phyloP scores from a whole-genome alignment of 2,888 invertebrate species.

The Ornithoptera priamus region DNA sequence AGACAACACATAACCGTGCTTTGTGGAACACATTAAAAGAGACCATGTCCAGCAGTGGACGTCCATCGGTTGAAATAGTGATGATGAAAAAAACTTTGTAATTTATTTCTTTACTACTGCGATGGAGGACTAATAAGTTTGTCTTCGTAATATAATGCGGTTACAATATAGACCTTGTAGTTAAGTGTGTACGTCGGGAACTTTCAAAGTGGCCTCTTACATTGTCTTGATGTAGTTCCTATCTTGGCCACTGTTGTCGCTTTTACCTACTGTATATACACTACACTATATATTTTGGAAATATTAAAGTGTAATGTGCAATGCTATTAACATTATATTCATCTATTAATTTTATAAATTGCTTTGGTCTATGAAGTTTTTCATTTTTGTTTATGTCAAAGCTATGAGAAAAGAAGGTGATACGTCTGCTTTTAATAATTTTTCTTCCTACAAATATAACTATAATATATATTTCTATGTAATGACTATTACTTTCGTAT shows the following conservation, averaged over 20 bases:
- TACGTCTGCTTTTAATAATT: no score
- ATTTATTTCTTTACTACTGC: not conserved
- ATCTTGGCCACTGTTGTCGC: conserved; percentile 52
- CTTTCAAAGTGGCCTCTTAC: conserved; percentile 53
- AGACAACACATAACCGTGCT: no score
- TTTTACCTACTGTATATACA: conserved; percentile 37
- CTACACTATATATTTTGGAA: conserved; percentile 16
- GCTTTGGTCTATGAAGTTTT: no score
- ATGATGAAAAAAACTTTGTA: no score
- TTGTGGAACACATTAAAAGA: no score
- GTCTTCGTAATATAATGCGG: not conserved
- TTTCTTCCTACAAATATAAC: not conserved
- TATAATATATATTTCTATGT: no score
- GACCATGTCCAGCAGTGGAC: no score
- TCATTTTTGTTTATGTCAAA: no score
- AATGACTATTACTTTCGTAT: no score
- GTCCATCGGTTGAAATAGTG: no score
- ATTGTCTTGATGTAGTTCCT: conserved; percentile 59
- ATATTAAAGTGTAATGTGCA: not conserved
- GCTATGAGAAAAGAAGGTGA: no score
- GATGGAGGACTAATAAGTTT: not conserved
- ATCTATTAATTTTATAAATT: no score
- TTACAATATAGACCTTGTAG: not conserved
- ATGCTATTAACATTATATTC: not conserved
- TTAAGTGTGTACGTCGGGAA: conserved; percentile 37